phyloP scores from a whole-genome alignment of 1,140 invertebrate species.

The Vanessa atalanta region DNA sequence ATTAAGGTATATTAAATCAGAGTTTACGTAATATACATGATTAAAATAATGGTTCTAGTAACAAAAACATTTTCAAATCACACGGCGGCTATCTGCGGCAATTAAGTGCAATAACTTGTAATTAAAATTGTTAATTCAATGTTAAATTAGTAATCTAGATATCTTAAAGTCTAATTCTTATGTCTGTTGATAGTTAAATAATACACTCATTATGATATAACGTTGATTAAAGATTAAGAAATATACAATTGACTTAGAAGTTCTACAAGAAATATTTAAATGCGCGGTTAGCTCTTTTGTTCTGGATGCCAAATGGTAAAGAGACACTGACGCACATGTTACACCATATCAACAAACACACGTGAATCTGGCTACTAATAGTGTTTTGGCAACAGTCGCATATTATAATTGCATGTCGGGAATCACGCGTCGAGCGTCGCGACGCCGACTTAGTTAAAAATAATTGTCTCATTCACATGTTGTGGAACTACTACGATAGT shows the following conservation, averaged over 20 bases:
- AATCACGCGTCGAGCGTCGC: conserved; percentile 49
- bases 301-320: background rate
- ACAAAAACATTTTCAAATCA: conserved; percentile 1
- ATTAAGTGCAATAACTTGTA: conserved; percentile 3
- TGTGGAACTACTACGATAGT: conserved; percentile 72
- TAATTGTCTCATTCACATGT: conserved; percentile 77
- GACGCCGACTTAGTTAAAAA: conserved; percentile 64
- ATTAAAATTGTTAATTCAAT: conserved; percentile 1
- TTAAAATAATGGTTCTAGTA: background rate
- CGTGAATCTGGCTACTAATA: conserved; percentile 53
- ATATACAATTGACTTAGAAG: background rate
- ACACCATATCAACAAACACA: conserved; percentile 48
- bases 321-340: conserved; percentile 25
- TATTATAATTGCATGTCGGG: conserved; percentile 46
- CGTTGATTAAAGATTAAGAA: background rate
- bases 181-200: background rate
- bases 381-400: conserved; percentile 61
- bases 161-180: background rate
- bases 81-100: background rate
- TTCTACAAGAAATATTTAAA: background rate
- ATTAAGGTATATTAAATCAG: conserved; percentile 15
- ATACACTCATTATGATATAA: background rate
- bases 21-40: background rate
- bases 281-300: background rate
- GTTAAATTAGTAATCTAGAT: background rate